A percentile compares a stretch with the other conserved stretches of the same genome.
phyloP scores from a whole-genome alignment of 2,888 invertebrate species.

The Cylloceria caligata region DNA sequence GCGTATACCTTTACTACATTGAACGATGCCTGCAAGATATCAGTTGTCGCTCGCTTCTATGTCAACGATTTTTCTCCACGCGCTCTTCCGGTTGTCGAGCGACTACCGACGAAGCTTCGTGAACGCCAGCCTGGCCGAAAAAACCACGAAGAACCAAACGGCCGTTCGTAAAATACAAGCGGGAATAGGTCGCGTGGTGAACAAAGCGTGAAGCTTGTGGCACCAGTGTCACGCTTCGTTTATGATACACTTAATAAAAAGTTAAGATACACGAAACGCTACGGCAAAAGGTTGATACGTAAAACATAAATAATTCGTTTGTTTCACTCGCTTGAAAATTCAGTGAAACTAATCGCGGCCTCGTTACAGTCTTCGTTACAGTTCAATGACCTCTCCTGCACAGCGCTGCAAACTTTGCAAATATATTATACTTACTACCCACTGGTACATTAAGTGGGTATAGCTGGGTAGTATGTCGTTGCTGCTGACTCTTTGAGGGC shows the following conservation, averaged over 20 bases:
- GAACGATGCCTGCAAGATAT: conserved; percentile 44
- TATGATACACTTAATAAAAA: conserved; percentile 33
- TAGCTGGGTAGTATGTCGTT: conserved; percentile 33
- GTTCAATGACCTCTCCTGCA: conserved; percentile 56
- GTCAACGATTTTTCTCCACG: conserved; percentile 25
- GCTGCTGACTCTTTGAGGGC: conserved; percentile 63
- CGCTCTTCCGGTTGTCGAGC: conserved; percentile 25
- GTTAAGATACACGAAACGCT: too few species aligned
- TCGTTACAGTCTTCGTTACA: conserved; percentile 34
- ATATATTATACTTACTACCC: conserved; percentile 59
- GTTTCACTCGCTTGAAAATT: conserved; percentile 38
- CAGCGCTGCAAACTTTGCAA: conserved; percentile 62
- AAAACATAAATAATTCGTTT: conserved; percentile 7
- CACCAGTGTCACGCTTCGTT: conserved; percentile 44
- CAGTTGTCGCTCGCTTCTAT: conserved; percentile 23
- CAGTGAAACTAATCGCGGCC: conserved; percentile 38
- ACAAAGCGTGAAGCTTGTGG: conserved; percentile 31
- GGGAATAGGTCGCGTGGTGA: conserved; percentile 9
- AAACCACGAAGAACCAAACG: conserved; percentile 35
- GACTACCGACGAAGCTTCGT: conserved; percentile 16
- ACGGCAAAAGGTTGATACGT: too few species aligned
- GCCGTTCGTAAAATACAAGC: background rate
- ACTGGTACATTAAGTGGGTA: conserved; percentile 31
- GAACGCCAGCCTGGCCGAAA: conserved; percentile 21
- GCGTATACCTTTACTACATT: background rate